Percentiles rank a stretch among this genome's conserved stretches.
Evolutionary conservation across 2,888 invertebrate species (phyloP).

Genomic region (Gymnosoma rotundatum): DNA sequence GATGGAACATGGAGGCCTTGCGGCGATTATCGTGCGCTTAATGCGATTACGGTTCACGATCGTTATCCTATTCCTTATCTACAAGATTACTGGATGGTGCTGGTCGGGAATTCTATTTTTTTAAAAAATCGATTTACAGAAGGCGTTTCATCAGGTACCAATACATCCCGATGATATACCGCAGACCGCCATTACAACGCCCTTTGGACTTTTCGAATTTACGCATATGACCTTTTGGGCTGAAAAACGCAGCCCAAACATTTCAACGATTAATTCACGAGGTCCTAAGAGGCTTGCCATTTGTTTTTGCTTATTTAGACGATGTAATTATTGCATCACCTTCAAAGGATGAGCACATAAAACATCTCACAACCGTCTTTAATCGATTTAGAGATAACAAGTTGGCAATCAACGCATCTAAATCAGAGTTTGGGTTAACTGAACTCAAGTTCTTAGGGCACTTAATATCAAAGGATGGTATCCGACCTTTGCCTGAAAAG

Average conservation of each 20-base stretch:
- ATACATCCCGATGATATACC: background rate
- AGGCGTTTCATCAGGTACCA: too few relatives aligned
- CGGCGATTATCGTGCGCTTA: conserved; percentile 76
- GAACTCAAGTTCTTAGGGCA: background rate
- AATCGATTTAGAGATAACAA: too few relatives aligned
- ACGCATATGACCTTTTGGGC: too few relatives aligned
- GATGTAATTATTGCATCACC: conserved; percentile 48
- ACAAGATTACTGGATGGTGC: conserved; percentile 21
- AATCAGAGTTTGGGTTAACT: too few relatives aligned
- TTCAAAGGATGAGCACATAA: conserved; percentile 20
- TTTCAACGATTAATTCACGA: too few relatives aligned
- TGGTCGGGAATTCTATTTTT: too few relatives aligned
- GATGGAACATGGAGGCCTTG: conserved; percentile 56
- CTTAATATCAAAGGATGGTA: conserved; percentile 31
- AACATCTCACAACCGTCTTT: too few relatives aligned
- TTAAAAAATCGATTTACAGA: too few relatives aligned
- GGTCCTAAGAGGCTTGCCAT: too few relatives aligned
- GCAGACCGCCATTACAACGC: background rate
- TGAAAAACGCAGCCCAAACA: too few relatives aligned
- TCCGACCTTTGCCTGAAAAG: conserved; percentile 33
- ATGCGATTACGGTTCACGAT: conserved; percentile 61
- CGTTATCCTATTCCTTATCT: conserved; percentile 68
- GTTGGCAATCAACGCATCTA: too few relatives aligned
- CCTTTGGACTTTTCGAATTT: background rate
- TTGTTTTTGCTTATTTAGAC: too few relatives aligned